phyloP scores from a whole-genome alignment of 2,113 vertebrate species.

The Triplophysa dalaica region DNA sequence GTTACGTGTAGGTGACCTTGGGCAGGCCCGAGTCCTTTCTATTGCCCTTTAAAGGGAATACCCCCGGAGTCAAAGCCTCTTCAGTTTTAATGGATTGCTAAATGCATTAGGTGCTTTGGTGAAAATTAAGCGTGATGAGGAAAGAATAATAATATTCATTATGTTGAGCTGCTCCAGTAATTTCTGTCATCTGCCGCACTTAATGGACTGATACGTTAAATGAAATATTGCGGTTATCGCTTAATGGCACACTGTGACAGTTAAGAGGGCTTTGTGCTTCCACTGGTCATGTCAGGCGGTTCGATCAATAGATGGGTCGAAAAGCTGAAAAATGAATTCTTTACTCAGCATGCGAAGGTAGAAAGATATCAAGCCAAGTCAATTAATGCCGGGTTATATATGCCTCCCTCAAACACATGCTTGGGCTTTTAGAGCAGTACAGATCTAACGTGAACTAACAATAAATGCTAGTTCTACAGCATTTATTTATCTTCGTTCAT shows the following conservation, averaged over 20 bases:
- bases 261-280: constrained; percentile 13
- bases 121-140: constrained; percentile 49
- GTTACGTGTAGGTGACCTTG: constrained; percentile 60
- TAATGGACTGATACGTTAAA: constrained; percentile 58
- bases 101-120: constrained; percentile 55
- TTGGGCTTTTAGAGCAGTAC: too few species aligned
- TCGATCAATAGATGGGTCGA: neutral
- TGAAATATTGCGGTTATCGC: constrained; percentile 45
- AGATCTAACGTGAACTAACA: too few species aligned
- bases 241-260: constrained; percentile 41
- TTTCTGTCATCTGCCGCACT: constrained; percentile 45
- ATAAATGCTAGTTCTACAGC: too few species aligned
- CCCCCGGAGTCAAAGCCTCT: constrained; percentile 25
- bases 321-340: too few species aligned
- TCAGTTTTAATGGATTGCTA: constrained; percentile 49
- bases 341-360: too few species aligned
- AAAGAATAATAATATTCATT: constrained; percentile 53
- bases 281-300: neutral
- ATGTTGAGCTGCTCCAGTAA: constrained; percentile 44
- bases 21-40: neutral
- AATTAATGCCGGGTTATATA: too few species aligned
- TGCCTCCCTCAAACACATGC: too few species aligned
- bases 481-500: too few species aligned
- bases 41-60: constrained; percentile 28
- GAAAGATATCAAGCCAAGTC: too few species aligned